Evolutionary conservation across 2,797 vertebrate genomes (phyloP).

Genomic region (Thamnophis elegans): DNA sequence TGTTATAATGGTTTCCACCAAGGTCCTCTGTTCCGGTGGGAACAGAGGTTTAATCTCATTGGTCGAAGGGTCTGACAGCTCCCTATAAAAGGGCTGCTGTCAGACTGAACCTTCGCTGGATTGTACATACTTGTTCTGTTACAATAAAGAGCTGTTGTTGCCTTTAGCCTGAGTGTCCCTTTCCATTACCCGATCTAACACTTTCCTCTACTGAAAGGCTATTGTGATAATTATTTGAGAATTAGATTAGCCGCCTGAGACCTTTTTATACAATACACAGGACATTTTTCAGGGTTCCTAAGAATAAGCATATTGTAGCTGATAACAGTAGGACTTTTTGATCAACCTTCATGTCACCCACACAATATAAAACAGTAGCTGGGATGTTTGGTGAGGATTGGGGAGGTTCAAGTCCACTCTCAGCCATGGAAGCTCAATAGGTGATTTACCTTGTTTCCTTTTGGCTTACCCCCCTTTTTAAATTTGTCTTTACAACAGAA

Average conservation of each 20-base stretch:
- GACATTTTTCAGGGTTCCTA: not conserved
- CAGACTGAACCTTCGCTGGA: no score
- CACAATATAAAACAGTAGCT: not conserved
- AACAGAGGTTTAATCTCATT: no score
- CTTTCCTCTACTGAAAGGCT: not conserved
- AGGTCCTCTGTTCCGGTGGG: no score
- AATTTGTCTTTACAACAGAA: not conserved
- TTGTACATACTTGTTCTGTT: no score
- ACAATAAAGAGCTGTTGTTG: no score
- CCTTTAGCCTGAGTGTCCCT: no score
- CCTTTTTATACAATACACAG: not conserved
- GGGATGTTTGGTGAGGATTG: not conserved
- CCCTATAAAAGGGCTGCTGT: no score
- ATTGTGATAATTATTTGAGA: not conserved
- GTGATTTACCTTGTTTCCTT: not conserved
- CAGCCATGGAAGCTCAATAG: not conserved
- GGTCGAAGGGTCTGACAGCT: no score
- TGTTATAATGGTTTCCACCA: no score
- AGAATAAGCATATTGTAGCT: not conserved
- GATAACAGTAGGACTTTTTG: not conserved
- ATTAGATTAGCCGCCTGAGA: not conserved
- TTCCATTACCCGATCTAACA: no score
- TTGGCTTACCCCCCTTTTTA: not conserved
- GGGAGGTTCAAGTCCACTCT: not conserved
- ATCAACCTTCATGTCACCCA: not conserved